phyloP scores from a whole-genome alignment of 2,113 vertebrate genomes.

The Macroglossus sobrinus region DNA sequence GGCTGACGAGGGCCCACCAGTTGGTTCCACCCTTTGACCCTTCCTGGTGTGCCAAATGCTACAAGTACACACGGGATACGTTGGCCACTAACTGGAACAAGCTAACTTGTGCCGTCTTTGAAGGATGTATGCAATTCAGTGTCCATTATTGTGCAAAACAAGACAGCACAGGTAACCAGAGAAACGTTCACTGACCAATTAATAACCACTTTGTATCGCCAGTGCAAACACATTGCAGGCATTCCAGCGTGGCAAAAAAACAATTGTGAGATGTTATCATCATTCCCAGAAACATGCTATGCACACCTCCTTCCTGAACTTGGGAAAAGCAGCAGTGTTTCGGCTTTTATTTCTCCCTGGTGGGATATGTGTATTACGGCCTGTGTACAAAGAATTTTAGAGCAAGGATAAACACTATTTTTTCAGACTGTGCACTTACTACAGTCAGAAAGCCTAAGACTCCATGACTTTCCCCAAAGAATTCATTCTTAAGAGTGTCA shows the following conservation, averaged over 20 bases:
- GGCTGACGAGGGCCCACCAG: rapidly evolving
- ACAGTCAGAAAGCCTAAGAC: not conserved
- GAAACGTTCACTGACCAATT: not conserved
- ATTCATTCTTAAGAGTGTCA: not conserved
- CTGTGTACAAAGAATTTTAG: not conserved
- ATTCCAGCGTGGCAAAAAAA: not conserved
- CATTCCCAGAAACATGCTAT: not conserved
- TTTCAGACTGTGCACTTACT: not conserved
- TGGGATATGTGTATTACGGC: not conserved
- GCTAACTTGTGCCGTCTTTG: not conserved
- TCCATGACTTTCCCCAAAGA: not conserved
- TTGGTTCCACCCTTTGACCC: not conserved
- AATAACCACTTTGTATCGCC: not conserved
- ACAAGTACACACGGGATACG: rapidly evolving
- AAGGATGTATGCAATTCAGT: not conserved
- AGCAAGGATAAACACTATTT: not conserved
- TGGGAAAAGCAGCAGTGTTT: not conserved
- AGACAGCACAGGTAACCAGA: not conserved
- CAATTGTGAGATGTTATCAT: not conserved
- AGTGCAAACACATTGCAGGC: too few species aligned
- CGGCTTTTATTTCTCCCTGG: not conserved
- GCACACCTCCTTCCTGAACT: not conserved
- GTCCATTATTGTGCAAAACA: not conserved
- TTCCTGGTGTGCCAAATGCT: not conserved
- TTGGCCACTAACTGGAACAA: not conserved